Base-by-base conservation (phyloP, 2,888 invertebrate genomes). In the Horisme vitalbata region DNA sequence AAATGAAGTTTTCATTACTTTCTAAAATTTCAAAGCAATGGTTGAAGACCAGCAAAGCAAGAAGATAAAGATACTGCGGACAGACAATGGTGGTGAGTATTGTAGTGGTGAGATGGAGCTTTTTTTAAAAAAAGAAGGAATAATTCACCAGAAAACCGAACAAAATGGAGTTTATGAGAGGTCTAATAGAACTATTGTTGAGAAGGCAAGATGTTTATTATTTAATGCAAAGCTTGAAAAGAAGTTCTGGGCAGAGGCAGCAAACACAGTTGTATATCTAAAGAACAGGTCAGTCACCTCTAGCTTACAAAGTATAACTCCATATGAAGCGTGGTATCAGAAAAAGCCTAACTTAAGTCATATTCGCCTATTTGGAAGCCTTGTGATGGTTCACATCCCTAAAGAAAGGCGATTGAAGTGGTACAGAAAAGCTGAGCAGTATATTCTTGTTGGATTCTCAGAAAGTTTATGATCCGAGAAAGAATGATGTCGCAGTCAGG, bases 221-320 rank as follows among this genome's bases (percentile, higher is more conserved):
- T 47, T 33, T 21, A 46, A 49, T 28, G 44, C 46, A 7, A 9
- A 23, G 0, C 12, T 45, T 1, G 11, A 23, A 0, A 47, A 50
- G 13, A 15, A 6, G 10, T 35, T 41, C 35, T 54, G 53, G 53
- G 53, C 49, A 23, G 46, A 50, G 15, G 46, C 54, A 5, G 32
- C 32, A 4, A 33, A 35, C 12, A 55, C 50, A 2, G 45, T 46
- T 10, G 44, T 55, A 0, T 54, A 54, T 8, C 10, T 54, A 10
- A 13, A 34, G 15, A 54, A 54, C 11, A 28, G 53, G 7, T 24
- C 41, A 9, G 23, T 30, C 1, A 1, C 23, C 1, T 2, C 32
- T 28, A 5, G 12, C 7, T 18, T 45, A 10, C 11, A 24, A 5
- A 4, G 34, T 14, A 43, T 24, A 7, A 35, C 43, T 4, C 35